phyloP scores from a whole-genome alignment of 2,888 invertebrate species.

The Sarcophaga caerulescens region DNA sequence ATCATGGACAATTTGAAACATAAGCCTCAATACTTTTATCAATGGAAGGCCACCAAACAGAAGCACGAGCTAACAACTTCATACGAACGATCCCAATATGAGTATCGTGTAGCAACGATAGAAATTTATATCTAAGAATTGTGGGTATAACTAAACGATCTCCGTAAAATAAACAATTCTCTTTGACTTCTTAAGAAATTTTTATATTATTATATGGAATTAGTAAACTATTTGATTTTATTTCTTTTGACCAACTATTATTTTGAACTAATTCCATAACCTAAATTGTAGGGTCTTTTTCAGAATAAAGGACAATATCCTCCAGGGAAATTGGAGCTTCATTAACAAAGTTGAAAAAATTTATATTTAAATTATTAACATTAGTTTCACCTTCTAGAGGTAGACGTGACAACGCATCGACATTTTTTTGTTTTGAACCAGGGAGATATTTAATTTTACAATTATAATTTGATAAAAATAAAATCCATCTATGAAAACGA shows the following conservation, averaged over 20 bases:
- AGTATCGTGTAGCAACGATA: slow-evolving; percentile 20
- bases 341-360: slow-evolving; percentile 42
- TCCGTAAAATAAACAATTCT: slow-evolving; percentile 50
- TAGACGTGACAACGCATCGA: slow-evolving; percentile 55
- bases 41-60: slow-evolving; percentile 15
- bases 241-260: slow-evolving; percentile 8
- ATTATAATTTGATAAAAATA: slow-evolving; percentile 58
- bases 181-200: slow-evolving; percentile 24
- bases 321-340: background rate
- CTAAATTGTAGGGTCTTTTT: slow-evolving; percentile 20
- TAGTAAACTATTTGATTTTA: background rate
- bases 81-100: slow-evolving; percentile 32
- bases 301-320: slow-evolving; percentile 14
- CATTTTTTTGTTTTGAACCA: slow-evolving; percentile 43
- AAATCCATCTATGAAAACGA: too few relatives aligned
- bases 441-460: slow-evolving; percentile 47
- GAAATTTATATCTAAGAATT: background rate
- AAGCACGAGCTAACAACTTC: slow-evolving; percentile 29
- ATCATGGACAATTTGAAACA: too few relatives aligned
- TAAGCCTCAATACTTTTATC: slow-evolving; percentile 17
- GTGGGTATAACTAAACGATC: slow-evolving; percentile 5
- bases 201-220: slow-evolving; percentile 27
- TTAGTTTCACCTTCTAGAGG: slow-evolving; percentile 37
- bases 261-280: slow-evolving; percentile 17
- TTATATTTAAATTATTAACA: slow-evolving; percentile 28